A percentile compares a stretch with the other conserved stretches of the same genome.
Evolutionary conservation across 2,113 vertebrate species (phyloP).

Genomic region (Dipodomys merriami): DNA sequence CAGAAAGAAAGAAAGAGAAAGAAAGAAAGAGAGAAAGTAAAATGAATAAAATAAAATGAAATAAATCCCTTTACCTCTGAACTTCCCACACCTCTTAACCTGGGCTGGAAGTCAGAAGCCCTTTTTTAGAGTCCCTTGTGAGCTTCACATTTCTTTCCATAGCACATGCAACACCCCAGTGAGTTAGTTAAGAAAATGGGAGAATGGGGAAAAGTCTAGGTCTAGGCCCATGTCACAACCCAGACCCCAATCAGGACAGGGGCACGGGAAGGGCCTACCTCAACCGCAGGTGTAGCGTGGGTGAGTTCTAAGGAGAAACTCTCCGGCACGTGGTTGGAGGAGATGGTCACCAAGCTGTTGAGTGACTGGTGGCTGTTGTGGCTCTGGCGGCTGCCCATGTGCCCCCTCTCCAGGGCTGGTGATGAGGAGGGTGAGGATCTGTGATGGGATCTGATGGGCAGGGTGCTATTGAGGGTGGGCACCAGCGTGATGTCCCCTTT

Average conservation of each 20-base stretch:
- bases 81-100: background rate
- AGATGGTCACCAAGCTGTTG: constrained; percentile 98
- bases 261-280: constrained; percentile 89
- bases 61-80: background rate
- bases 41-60: background rate
- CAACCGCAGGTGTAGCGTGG: constrained; percentile 95
- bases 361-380: constrained; percentile 97
- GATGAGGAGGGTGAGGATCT: constrained; percentile 93
- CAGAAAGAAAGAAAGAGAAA: too few relatives aligned
- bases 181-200: constrained; percentile 6
- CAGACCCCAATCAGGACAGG: background rate
- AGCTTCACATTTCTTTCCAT: background rate
- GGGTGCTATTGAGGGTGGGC: constrained; percentile 94
- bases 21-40: too few relatives aligned
- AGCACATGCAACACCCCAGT: background rate
- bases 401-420: constrained; percentile 93
- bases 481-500: constrained; percentile 98
- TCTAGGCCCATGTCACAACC: background rate
- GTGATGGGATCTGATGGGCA: constrained; percentile 95
- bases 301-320: constrained; percentile 96
- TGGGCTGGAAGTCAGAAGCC: background rate
- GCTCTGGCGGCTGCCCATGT: constrained; percentile 94
- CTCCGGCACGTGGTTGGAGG: constrained; percentile 96
- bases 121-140: background rate
- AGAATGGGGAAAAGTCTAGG: background rate